These are phyloP conservation scores for Chrysogorgia sp. DNA, from an alignment of 92 coral and sea anemone species.

Conservation along the genomic window DNA sequence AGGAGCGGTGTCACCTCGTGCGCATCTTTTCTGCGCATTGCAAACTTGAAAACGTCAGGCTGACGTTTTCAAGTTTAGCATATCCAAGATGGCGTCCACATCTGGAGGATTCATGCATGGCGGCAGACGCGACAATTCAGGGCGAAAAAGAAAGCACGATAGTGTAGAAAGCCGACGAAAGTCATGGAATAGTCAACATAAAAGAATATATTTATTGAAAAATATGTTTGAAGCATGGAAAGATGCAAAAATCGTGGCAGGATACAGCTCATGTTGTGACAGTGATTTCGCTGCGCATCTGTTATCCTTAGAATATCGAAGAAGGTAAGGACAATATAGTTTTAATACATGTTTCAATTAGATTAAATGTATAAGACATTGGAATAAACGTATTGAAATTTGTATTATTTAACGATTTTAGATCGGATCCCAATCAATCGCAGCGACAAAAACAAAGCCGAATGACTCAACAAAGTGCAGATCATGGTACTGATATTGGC, in stretches of 20 bases:
- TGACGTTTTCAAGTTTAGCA: constrained; percentile 14
- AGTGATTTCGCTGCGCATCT: constrained; percentile 39
- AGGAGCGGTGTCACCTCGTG: constrained; percentile 31
- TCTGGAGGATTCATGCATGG: constrained; percentile 6
- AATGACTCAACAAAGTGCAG: neutral
- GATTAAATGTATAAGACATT: constrained; percentile 5
- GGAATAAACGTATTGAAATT: constrained; percentile 11
- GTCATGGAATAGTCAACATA: constrained; percentile 3
- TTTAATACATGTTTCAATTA: constrained; percentile 1
- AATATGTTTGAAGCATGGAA: constrained; percentile 18
- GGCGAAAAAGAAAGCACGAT: constrained; percentile 21
- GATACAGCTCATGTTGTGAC: constrained; percentile 7
- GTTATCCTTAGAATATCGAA: neutral
- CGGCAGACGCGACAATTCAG: constrained; percentile 35
- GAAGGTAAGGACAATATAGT: constrained; percentile 6
- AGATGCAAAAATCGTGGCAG: constrained; percentile 21
- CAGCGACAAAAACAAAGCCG: constrained; percentile 6
- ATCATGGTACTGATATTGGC: too few relatives aligned
- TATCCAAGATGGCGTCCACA: constrained; percentile 17
- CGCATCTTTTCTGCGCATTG: constrained; percentile 32
- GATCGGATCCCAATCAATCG: constrained; percentile 3
- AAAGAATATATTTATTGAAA: neutral
- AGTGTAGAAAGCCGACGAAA: neutral
- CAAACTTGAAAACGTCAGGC: constrained; percentile 21
- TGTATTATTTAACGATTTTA: neutral